Evolutionary conservation across 2,797 vertebrate species (phyloP).

Genomic region (Glyptemys insculpta): DNA sequence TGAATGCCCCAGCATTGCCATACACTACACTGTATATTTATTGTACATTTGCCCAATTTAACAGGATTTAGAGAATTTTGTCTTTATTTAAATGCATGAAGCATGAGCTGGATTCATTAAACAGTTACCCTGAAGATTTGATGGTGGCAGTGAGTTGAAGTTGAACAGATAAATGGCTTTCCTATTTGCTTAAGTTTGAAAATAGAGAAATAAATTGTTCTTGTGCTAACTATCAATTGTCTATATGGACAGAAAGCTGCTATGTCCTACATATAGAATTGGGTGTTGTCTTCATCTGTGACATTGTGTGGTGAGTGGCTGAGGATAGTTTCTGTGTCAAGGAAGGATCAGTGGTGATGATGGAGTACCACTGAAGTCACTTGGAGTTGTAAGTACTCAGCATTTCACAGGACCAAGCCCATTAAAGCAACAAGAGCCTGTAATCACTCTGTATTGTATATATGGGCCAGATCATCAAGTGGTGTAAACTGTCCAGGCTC

Average conservation of each 20-base stretch:
- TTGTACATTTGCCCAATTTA: not conserved
- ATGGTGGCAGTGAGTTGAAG: constrained; percentile 3
- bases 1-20: not conserved
- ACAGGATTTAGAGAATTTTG: not conserved
- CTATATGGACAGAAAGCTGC: constrained; percentile 17
- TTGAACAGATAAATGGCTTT: constrained; percentile 46
- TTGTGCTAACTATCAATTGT: constrained; percentile 70
- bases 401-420: not conserved
- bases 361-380: not conserved
- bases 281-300: constrained; percentile 58
- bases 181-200: constrained; percentile 60
- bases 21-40: not conserved
- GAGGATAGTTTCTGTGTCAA: not conserved
- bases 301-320: not conserved
- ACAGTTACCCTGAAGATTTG: constrained; percentile 35
- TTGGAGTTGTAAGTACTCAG: not conserved
- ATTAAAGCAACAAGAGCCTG: not conserved
- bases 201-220: constrained; percentile 64
- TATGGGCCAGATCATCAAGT: not conserved
- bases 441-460: fast-evolving
- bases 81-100: not conserved
- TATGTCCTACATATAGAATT: constrained; percentile 64
- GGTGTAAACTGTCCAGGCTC: not conserved
- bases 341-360: not conserved
- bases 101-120: not conserved